Base-by-base conservation (phyloP, 2,888 invertebrate genomes). In the Noctua janthe region DNA sequence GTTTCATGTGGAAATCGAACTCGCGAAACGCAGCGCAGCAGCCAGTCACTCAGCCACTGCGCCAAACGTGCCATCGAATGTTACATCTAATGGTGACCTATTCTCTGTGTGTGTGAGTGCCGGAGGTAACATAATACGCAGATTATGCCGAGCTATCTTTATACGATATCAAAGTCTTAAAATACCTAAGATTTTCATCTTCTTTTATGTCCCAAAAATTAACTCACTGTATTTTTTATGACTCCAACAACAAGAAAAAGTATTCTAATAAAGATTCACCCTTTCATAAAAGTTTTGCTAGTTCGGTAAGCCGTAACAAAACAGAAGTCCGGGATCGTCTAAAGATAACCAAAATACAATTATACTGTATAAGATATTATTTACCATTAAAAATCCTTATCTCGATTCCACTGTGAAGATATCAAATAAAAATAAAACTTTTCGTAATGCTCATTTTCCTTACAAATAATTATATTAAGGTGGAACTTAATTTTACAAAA, bases 371-470 rank as follows among this genome's bases (percentile, higher is more conserved):
- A 67, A 80, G 73, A 59, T 81, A 69, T 59, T 15, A 20, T n/a
- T 5, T 10, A 54, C 66, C 51, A 67, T 66, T 62, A 77, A 47
- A 79, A 71, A 74, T 62, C 15, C 15, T 76, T 56, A 86, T 71
- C 82, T 73, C 49, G 23, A 49, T 71, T 70, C 10, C 47, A 51
- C 71, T 79, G 64, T 73, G 13, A 51, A 71, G 35, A 66, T 56
- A 66, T 78, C 66, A 78, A 78, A 80, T 80, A 76, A 82, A 78
- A 74, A 81, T 80, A 54, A 64, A 79, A 80, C 62, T 76, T 78
- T 76, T 51, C 5, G 11, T 70, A 70, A 72, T 2, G 5, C 54
- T 43, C 15, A 47, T 85, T 74, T 71, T 69, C 29, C 17, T 74
- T 29, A 59, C 51, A 79, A 87, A 81, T 51, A 39, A 39, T 39